Conservation (phyloP, 2,888 invertebrate species). For the Caenorhabditis sp. region DNA sequence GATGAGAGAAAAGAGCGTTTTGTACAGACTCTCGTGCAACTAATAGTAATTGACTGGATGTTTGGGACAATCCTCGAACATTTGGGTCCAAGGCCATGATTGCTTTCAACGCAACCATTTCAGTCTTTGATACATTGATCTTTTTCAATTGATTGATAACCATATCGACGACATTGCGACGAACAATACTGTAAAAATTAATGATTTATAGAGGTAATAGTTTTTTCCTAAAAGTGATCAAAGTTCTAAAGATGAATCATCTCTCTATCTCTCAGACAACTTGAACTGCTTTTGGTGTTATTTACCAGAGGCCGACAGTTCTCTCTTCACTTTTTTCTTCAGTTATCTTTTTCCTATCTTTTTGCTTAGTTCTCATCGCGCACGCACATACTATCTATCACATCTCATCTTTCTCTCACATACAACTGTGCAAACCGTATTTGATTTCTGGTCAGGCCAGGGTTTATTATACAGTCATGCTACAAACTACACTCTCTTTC, state of each 20-base stretch:
- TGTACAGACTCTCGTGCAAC: slow-evolving; percentile 63
- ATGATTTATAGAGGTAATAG: background rate
- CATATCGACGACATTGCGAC: slow-evolving; percentile 45
- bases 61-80: slow-evolving; percentile 43
- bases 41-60: slow-evolving; percentile 21
- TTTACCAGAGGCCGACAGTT: slow-evolving; percentile 27
- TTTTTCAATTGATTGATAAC: slow-evolving; percentile 42
- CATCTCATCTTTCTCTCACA: slow-evolving; percentile 7
- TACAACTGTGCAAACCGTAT: slow-evolving; percentile 3
- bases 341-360: background rate
- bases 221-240: slow-evolving; percentile 24
- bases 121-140: slow-evolving; percentile 54
- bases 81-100: slow-evolving; percentile 67
- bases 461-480: slow-evolving; percentile 1
- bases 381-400: slow-evolving; percentile 14
- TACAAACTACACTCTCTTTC: slow-evolving; percentile 4
- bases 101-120: slow-evolving; percentile 65
- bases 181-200: slow-evolving; percentile 42
- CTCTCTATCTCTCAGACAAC: slow-evolving; percentile 6
- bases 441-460: slow-evolving; percentile 5
- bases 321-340: background rate
- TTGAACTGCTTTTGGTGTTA: slow-evolving; percentile 24
- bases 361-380: slow-evolving; percentile 4
- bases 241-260: slow-evolving; percentile 36
- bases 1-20: slow-evolving; percentile 61